These are phyloP conservation scores for Chlorops oryzae DNA, from an alignment of 1,140 invertebrate genomes.

Conservation along the genomic window DNA sequence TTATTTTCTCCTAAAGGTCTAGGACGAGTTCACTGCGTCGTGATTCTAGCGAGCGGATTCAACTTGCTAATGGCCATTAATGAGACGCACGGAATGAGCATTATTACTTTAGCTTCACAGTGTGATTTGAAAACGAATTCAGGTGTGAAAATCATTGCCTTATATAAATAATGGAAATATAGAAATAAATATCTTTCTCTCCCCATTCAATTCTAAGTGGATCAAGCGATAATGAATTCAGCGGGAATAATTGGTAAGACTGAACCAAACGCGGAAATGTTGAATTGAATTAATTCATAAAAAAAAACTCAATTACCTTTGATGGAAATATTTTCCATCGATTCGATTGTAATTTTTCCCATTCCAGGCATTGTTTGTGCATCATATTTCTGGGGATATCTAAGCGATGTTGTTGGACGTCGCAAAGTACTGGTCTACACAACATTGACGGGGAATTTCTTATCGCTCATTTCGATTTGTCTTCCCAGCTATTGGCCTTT, in stretches of 20 bases:
- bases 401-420: conserved; percentile 62
- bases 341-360: no score
- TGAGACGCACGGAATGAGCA: conserved; percentile 44
- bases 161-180: no score
- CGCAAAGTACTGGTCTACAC: conserved; percentile 50
- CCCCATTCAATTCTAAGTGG: no score
- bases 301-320: no score
- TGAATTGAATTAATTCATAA: no score
- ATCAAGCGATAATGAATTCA: conserved; percentile 43
- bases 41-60: conserved; percentile 31
- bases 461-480: conserved; percentile 50
- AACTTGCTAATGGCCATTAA: conserved; percentile 43
- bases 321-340: no score
- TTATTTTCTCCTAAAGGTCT: no score
- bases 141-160: no score
- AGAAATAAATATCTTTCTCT: no score
- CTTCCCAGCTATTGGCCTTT: conserved; percentile 52
- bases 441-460: conserved; percentile 23
- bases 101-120: conserved; percentile 44
- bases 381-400: conserved; percentile 60
- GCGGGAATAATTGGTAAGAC: conserved; percentile 40
- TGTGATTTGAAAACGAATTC: conserved; percentile 46
- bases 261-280: no score
- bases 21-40: conserved; percentile 29
- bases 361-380: conserved; percentile 54